Percentiles rank a stretch among this genome's conserved stretches.
phyloP scores from a whole-genome alignment of 2,113 vertebrate genomes.

The Sinocyclocheilus maitianheensis region DNA sequence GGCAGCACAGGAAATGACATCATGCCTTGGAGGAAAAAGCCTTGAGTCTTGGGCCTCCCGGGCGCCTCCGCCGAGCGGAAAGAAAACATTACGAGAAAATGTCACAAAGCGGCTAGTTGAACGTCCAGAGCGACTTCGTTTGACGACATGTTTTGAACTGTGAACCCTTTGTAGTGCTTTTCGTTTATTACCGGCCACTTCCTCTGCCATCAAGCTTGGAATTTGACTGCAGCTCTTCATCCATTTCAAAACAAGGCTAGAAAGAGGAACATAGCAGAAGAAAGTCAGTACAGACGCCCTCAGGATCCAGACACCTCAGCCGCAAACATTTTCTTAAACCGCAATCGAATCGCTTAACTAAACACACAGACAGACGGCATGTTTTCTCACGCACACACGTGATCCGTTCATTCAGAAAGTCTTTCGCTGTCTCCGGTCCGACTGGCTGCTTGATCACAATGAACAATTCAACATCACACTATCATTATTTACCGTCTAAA shows the following conservation, averaged over 20 bases:
- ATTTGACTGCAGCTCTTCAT: background rate
- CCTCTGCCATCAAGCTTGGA: conserved; percentile 68
- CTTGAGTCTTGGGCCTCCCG: conserved; percentile 66
- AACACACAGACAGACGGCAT: conserved; percentile 37
- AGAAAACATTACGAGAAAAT: conserved; percentile 65
- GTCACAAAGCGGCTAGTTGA: conserved; percentile 31
- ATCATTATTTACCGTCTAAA: conserved; percentile 56
- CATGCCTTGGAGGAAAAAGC: conserved; percentile 86
- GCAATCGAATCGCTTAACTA: conserved; percentile 6
- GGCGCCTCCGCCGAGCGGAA: conserved; percentile 70
- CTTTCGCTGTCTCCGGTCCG: conserved; percentile 19
- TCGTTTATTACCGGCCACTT: conserved; percentile 82
- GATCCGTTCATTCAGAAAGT: conserved; percentile 19
- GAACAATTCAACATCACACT: conserved; percentile 36
- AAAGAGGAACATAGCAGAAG: conserved; percentile 5
- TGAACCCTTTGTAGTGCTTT: background rate
- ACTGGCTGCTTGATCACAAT: conserved; percentile 21
- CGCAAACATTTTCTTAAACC: background rate
- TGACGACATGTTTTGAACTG: conserved; percentile 19
- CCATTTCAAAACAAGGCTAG: conserved; percentile 9
- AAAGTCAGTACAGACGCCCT: conserved; percentile 9
- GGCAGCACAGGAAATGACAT: conserved; percentile 92
- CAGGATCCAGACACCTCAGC: conserved; percentile 52
- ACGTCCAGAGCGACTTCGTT: background rate
- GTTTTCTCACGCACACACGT: conserved; percentile 50